phyloP scores from a whole-genome alignment of 1,140 invertebrate species.

The Pogonognathellus flavescens region DNA sequence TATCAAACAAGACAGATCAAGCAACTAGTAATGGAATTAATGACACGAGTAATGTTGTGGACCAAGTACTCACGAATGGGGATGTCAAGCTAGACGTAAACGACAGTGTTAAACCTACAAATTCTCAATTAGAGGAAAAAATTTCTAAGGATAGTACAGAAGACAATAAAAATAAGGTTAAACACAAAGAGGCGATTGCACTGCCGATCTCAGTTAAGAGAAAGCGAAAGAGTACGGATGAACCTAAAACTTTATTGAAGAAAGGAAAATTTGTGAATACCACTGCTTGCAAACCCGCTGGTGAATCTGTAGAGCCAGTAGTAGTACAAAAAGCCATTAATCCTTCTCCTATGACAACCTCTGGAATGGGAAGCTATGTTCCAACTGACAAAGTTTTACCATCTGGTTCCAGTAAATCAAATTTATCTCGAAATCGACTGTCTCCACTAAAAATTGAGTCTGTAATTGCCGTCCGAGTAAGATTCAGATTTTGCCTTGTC shows the following conservation, averaged over 20 bases:
- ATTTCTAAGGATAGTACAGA: background rate
- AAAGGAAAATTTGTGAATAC: background rate
- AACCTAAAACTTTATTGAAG: background rate
- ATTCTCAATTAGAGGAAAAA: background rate
- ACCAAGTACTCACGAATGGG: background rate
- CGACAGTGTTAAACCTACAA: background rate
- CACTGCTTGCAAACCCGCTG: background rate
- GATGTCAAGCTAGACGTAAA: background rate
- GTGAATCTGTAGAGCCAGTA: background rate
- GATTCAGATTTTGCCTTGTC: background rate
- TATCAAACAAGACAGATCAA: background rate
- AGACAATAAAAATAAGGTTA: conserved; percentile 16
- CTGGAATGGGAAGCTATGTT: background rate
- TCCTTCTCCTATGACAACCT: background rate
- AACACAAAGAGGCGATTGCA: background rate
- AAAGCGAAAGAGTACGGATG: conserved; percentile 33
- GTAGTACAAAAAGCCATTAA: background rate
- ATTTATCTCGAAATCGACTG: background rate
- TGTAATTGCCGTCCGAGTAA: conserved; percentile 4
- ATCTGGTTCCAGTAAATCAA: background rate
- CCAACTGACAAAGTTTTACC: background rate
- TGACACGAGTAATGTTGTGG: conserved; percentile 8
- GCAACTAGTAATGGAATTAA: background rate
- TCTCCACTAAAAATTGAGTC: conserved; percentile 37
- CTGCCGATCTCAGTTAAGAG: background rate